Conservation (phyloP, 2,113 vertebrate genomes). For the Ploceus nigricollis region DNA sequence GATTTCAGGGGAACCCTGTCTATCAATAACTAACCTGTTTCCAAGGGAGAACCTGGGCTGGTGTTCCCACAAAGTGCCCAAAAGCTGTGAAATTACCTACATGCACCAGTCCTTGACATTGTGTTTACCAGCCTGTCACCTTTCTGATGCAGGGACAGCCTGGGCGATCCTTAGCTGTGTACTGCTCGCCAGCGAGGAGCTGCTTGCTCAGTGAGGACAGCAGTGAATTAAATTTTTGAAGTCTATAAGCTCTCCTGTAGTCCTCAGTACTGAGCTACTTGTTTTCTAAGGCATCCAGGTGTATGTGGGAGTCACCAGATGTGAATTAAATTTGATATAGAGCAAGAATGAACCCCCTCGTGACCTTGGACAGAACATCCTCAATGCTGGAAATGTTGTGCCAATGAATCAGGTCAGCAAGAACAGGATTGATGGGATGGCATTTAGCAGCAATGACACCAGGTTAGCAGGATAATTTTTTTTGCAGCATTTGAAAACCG, state of each 20-base stretch:
- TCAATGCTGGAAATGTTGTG: neutral
- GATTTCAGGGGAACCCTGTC: neutral
- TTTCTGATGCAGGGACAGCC: neutral
- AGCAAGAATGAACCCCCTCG: neutral
- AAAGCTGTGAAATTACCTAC: neutral
- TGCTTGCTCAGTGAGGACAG: neutral
- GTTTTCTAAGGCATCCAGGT: neutral
- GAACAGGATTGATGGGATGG: neutral
- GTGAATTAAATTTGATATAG: neutral
- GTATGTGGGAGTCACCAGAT: neutral
- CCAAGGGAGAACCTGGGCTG: neutral
- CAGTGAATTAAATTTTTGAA: neutral
- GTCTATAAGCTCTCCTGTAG: neutral
- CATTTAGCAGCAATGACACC: neutral
- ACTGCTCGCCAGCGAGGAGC: rapidly evolving
- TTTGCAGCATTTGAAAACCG: neutral
- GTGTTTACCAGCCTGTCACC: neutral
- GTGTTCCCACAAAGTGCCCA: neutral
- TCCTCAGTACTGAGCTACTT: neutral
- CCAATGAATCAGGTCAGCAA: neutral
- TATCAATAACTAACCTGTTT: neutral
- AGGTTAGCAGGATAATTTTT: neutral
- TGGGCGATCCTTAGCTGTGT: neutral
- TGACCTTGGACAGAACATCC: neutral
- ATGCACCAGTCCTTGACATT: neutral